A percentile compares a stretch with the other conserved stretches of the same genome.
Conservation (phyloP, 1,140 invertebrate species). For the Megalonaias nervosa region DNA sequence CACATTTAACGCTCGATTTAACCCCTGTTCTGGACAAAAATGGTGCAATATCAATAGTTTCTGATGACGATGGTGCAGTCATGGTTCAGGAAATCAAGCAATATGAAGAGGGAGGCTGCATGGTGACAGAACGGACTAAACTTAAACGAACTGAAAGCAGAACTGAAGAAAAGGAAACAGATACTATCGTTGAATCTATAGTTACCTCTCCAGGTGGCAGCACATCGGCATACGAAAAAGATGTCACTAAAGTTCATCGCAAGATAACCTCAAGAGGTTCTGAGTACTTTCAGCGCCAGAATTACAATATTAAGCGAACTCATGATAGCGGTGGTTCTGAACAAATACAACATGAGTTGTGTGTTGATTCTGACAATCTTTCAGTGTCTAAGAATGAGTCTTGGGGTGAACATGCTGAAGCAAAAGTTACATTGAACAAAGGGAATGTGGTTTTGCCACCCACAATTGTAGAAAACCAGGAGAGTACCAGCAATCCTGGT, state of each 20-base stretch:
- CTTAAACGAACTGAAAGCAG: conserved; percentile 74
- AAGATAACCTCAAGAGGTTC: conserved; percentile 61
- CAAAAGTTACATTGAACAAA: conserved; percentile 40
- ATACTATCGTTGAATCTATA: conserved; percentile 72
- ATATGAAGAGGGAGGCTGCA: conserved; percentile 46
- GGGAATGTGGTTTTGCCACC: conserved; percentile 5
- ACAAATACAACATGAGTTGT: conserved; percentile 56
- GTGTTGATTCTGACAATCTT: conserved; percentile 51
- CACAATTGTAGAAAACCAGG: conserved; percentile 3
- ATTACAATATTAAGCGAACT: conserved; percentile 41
- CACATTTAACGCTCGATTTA: conserved; percentile 5
- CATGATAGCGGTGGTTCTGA: conserved; percentile 49
- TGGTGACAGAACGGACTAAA: conserved; percentile 70
- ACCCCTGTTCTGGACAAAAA: conserved; percentile 11
- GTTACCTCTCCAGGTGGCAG: conserved; percentile 52
- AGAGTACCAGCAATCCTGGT: conserved; percentile 5
- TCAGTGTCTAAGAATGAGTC: conserved; percentile 56
- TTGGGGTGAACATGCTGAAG: conserved; percentile 56
- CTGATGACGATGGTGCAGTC: conserved; percentile 51
- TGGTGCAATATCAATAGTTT: conserved; percentile 46
- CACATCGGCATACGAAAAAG: conserved; percentile 49
- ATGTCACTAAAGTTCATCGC: conserved; percentile 54
- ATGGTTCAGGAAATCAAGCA: conserved; percentile 49
- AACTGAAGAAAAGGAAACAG: conserved; percentile 86
- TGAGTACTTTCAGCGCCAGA: conserved; percentile 54